A percentile compares a stretch with the other conserved stretches of the same genome.
These are phyloP conservation scores for Pangasius macronema DNA, from an alignment of 2,797 vertebrate genomes.

Conservation along the genomic window DNA sequence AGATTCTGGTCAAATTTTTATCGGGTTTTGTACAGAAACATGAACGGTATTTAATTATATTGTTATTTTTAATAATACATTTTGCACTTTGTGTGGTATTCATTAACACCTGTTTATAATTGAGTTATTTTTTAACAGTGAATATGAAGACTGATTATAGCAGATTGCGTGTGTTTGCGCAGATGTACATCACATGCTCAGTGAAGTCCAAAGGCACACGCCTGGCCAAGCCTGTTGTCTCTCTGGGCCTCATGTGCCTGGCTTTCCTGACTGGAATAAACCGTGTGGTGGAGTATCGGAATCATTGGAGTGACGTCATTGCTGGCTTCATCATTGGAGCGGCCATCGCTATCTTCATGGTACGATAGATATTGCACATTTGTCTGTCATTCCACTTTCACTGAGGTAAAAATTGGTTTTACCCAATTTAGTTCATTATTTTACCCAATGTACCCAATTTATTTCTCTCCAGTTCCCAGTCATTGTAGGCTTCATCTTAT, in stretches of 20 bases:
- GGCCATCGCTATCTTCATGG: conserved; percentile 82
- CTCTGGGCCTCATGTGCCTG: conserved; percentile 86
- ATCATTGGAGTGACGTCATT: conserved; percentile 92
- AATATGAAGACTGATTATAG: conserved; percentile 3
- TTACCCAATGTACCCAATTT: neutral
- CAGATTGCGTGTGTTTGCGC: conserved; percentile 57
- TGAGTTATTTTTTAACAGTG: neutral
- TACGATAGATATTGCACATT: conserved; percentile 22
- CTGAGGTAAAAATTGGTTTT: neutral
- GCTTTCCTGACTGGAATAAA: conserved; percentile 91
- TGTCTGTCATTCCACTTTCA: neutral
- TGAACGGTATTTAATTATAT: conserved; percentile 5
- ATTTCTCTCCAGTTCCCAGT: neutral
- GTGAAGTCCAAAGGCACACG: conserved; percentile 85
- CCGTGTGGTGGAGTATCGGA: conserved; percentile 91
- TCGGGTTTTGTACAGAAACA: no score
- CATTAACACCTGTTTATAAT: neutral
- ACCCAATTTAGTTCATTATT: neutral
- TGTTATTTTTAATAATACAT: no score
- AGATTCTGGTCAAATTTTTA: no score
- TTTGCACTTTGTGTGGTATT: neutral
- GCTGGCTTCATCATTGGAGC: conserved; percentile 87
- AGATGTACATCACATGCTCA: conserved; percentile 90
- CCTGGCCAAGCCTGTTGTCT: conserved; percentile 86
- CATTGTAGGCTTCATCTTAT: neutral